Evolutionary conservation across 2,797 vertebrate species (phyloP), one percentile per base, ranked within the genome.

Genomic region (Pagetopsis macropterus): DNA sequence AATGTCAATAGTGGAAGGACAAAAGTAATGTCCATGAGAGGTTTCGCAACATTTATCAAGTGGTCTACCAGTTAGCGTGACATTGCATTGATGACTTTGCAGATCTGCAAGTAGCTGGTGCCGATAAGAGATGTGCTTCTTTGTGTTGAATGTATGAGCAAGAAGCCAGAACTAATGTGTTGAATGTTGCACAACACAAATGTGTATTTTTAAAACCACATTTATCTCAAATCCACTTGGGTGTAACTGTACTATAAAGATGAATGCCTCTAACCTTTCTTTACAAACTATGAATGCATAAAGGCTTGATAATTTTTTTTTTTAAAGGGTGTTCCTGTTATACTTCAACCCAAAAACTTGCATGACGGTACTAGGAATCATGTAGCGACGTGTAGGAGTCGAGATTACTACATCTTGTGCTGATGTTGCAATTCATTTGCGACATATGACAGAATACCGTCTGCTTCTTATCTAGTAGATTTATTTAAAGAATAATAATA

Each of bases 101-200:
- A 62, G 27, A 63, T 71, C 50, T 67, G 62, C 2, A 7, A 37
- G 40, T 45, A 56, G 72, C 41, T 59, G 23, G 60, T 70, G 33
- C 37, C 49, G 69, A 82, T 76, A 82, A 76, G 33, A 72, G 45
- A 65, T 43, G 54, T 43, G 19, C 33, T 13, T 61, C 41, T 72
- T 44, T 64, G 52, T 31, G 41, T n/a, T 43, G 14, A 70, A 40
- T 31, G 40, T 56, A 9, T 17, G 50, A 58, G n/a, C n/a, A 27
- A 14, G 8, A 63, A 8, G 10, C 4, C 55, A 37, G 3, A 52
- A 52, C 19, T 23, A 40, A 44, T 62, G 43, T 10, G 31, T 27
- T 19, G 1, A 48, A 12, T 14, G 37, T 74, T 66, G 56, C 65
- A 50, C 52, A 70, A 70, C 9, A 21, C 40, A 43, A 6, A 17